Percentiles rank a stretch among this genome's conserved stretches.
Conservation (phyloP, 2,888 invertebrate species). For the Brachylomia viminalis region DNA sequence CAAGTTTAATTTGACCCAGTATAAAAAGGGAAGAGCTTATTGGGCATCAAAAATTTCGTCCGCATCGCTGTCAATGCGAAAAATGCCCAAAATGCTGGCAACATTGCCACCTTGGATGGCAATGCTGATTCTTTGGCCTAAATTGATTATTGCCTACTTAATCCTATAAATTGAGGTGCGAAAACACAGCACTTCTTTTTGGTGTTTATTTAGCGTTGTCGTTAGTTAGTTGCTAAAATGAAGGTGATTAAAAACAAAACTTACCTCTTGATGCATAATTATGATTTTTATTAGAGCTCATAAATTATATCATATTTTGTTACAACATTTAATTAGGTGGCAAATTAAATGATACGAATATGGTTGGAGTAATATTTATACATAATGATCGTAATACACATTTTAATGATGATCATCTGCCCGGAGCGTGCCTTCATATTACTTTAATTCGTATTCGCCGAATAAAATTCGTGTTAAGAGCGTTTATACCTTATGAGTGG, state of each 20-base stretch:
- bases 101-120: neutral
- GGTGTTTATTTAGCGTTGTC: too few species aligned
- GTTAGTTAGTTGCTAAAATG: too few species aligned
- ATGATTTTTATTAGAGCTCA: neutral
- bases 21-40: neutral
- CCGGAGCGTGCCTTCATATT: conserved; percentile 69
- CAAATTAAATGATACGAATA: conserved; percentile 30
- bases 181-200: neutral
- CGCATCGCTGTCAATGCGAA: neutral
- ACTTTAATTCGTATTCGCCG: conserved; percentile 66
- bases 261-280: neutral
- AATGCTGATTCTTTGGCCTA: neutral
- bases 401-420: conserved; percentile 74
- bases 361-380: conserved; percentile 58
- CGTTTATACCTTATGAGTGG: too few species aligned
- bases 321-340: conserved; percentile 43
- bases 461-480: conserved; percentile 51
- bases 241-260: too few species aligned
- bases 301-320: conserved; percentile 6
- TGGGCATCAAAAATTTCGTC: neutral
- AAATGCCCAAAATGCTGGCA: neutral
- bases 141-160: neutral
- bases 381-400: conserved; percentile 73
- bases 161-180: neutral
- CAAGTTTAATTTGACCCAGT: too few species aligned